These are phyloP conservation scores for Masticophis lateralis DNA, from an alignment of 2,797 vertebrate genomes.

Conservation along the genomic window DNA sequence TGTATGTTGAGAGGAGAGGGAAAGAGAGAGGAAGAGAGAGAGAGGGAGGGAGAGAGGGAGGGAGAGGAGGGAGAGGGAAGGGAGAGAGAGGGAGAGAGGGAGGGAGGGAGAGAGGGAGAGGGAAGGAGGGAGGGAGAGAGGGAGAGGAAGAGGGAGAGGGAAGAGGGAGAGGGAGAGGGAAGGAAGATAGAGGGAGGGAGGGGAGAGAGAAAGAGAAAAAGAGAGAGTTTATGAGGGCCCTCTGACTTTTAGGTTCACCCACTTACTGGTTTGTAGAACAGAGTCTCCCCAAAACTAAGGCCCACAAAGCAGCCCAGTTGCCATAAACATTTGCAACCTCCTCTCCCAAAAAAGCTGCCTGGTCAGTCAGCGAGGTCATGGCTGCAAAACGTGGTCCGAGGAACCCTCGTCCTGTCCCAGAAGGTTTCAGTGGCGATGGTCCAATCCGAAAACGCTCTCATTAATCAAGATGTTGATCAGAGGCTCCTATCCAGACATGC, in stretches of 20 bases:
- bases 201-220: too few species aligned
- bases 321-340: background rate
- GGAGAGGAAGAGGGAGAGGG: too few species aligned
- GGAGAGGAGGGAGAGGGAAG: too few species aligned
- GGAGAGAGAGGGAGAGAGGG: too few species aligned
- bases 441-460: background rate
- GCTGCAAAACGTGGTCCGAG: background rate
- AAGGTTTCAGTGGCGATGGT: background rate
- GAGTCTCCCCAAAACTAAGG: background rate
- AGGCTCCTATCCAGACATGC: background rate
- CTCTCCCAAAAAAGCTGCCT: background rate
- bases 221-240: background rate
- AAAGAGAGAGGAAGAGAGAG: too few species aligned
- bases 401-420: background rate
- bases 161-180: too few species aligned
- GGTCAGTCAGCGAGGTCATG: background rate
- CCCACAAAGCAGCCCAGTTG: background rate
- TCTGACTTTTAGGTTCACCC: background rate
- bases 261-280: background rate
- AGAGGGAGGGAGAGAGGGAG: too few species aligned
- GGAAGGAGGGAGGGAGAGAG: too few species aligned
- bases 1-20: too few species aligned
- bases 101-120: too few species aligned
- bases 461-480: constrained; percentile 3
- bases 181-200: too few species aligned